Evolutionary conservation across 2,113 vertebrate species (phyloP).

Genomic region (Pogonocichla stellata): DNA sequence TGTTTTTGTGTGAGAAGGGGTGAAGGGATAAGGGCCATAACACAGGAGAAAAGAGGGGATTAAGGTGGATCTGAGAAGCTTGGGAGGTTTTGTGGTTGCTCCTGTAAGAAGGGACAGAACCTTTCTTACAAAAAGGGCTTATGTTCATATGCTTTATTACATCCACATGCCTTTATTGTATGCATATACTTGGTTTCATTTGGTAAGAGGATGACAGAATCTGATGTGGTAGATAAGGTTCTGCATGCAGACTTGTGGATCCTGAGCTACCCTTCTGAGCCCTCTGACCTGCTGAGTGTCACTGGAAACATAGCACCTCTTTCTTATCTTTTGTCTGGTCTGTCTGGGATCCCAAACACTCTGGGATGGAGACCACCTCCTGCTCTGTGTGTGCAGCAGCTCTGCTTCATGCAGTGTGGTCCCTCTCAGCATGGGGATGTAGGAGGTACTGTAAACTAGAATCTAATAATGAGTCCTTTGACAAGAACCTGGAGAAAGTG

Average conservation of each 20-base stretch:
- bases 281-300: neutral
- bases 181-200: neutral
- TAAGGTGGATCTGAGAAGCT: neutral
- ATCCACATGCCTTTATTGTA: neutral
- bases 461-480: conserved; percentile 27
- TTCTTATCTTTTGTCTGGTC: neutral
- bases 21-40: neutral
- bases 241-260: neutral
- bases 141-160: neutral
- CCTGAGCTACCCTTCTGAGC: neutral
- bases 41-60: neutral
- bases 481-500: conserved; percentile 20
- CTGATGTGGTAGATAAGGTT: neutral
- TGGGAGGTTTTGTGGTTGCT: neutral
- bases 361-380: neutral
- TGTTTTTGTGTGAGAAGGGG: neutral
- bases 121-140: neutral
- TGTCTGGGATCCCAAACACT: neutral
- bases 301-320: neutral
- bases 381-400: neutral
- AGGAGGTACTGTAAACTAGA: neutral
- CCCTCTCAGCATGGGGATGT: neutral
- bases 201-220: neutral
- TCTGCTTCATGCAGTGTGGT: neutral
- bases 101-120: neutral